phyloP scores from a whole-genome alignment of 2,797 vertebrate genomes.

The Channallabes apus region DNA sequence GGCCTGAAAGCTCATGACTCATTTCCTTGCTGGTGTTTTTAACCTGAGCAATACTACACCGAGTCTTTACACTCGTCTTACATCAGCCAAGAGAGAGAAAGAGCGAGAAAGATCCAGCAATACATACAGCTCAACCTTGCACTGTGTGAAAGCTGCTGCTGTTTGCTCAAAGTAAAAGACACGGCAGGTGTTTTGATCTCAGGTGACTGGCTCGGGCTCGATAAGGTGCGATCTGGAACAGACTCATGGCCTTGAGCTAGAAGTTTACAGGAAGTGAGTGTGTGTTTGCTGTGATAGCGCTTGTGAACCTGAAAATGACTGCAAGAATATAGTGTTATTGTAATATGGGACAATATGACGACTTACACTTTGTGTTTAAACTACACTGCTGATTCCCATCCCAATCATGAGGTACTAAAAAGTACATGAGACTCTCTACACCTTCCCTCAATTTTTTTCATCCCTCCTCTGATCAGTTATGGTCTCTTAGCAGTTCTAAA shows the following conservation, averaged over 20 bases:
- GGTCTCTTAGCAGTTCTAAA: background rate
- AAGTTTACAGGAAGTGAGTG: background rate
- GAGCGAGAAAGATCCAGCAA: background rate
- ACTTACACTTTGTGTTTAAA: too few species aligned
- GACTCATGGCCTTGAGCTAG: conserved; percentile 5
- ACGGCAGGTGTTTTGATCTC: conserved; percentile 18
- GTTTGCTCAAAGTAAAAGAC: conserved; percentile 23
- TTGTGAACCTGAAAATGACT: too few species aligned
- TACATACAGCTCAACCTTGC: background rate
- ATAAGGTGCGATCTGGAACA: conserved; percentile 19
- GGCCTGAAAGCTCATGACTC: background rate
- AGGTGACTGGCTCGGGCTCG: conserved; percentile 20
- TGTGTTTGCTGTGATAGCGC: background rate
- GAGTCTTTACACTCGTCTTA: background rate
- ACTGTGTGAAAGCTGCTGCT: background rate
- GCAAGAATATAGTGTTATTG: background rate
- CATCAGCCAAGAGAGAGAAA: background rate
- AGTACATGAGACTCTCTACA: too few species aligned
- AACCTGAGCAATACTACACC: background rate
- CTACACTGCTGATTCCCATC: too few species aligned
- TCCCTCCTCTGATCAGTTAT: background rate
- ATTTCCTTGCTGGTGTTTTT: background rate
- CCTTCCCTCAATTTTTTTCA: background rate
- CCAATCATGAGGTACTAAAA: background rate
- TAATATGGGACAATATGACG: background rate